phyloP scores from a whole-genome alignment of 2,797 vertebrate species.

The Leucoraja ocellata region DNA sequence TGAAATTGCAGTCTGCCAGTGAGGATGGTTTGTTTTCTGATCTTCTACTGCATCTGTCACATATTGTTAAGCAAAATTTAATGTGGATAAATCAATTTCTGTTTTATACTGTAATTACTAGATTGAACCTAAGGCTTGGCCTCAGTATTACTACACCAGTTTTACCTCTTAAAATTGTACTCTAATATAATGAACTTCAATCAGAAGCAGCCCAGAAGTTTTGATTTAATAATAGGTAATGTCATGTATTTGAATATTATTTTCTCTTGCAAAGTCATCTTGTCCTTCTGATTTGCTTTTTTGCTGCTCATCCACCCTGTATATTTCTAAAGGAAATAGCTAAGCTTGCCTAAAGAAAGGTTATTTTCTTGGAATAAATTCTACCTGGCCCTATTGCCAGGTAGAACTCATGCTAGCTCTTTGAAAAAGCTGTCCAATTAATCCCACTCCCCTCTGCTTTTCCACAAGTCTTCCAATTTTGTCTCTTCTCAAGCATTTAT shows the following conservation, averaged over 20 bases:
- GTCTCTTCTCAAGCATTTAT: background rate
- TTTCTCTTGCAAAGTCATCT: background rate
- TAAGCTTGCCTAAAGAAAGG: background rate
- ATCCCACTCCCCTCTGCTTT: no score
- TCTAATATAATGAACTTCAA: conserved; percentile 7
- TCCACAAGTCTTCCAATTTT: background rate
- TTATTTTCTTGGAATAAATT: background rate
- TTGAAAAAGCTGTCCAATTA: background rate
- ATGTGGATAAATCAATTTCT: background rate
- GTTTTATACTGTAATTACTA: background rate
- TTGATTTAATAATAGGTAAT: conserved; percentile 8
- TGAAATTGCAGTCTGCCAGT: background rate
- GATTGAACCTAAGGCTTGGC: background rate
- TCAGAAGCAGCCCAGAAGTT: background rate
- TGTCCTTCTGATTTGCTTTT: background rate
- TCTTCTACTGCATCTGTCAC: background rate
- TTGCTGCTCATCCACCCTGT: no score
- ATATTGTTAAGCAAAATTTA: background rate
- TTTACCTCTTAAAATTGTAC: background rate
- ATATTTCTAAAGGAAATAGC: background rate
- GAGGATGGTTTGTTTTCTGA: background rate
- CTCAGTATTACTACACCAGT: background rate
- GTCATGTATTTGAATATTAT: background rate
- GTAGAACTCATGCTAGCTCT: no score
- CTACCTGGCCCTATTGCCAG: background rate